Evolutionary conservation across 2,888 invertebrate species (phyloP).

Genomic region (Amphipoea oculea): DNA sequence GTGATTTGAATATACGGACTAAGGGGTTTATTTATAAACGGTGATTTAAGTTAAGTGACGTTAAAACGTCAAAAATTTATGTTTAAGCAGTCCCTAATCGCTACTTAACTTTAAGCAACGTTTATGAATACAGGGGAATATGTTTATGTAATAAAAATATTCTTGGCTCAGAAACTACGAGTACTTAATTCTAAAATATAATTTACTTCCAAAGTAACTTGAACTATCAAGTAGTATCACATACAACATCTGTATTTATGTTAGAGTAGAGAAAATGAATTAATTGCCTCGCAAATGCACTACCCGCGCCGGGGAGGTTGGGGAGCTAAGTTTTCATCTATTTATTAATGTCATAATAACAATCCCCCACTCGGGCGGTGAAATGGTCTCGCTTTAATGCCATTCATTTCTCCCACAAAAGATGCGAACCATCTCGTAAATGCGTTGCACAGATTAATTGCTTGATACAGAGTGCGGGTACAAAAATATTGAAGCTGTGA

Average conservation of each 20-base stretch:
- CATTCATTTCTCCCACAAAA: constrained; percentile 48
- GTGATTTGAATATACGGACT: not conserved
- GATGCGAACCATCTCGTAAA: constrained; percentile 44
- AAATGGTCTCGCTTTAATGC: constrained; percentile 45
- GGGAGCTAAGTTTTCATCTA: constrained; percentile 51
- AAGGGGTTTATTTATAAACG: not conserved
- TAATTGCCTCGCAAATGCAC: constrained; percentile 58
- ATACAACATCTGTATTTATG: constrained; percentile 34
- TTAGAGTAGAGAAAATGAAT: constrained; percentile 42
- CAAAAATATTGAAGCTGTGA: constrained; percentile 17
- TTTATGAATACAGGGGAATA: not conserved
- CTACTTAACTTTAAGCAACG: not conserved
- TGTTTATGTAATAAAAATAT: not conserved
- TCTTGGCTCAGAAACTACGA: not conserved
- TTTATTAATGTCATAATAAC: constrained; percentile 66
- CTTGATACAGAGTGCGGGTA: constrained; percentile 8
- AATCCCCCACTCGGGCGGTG: constrained; percentile 48
- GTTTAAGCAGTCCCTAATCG: not conserved
- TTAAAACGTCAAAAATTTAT: not conserved
- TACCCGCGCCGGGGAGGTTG: constrained; percentile 27
- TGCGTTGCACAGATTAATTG: constrained; percentile 51
- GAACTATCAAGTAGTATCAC: constrained; percentile 14
- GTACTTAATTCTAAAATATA: constrained; percentile 21
- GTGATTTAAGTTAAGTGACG: not conserved
- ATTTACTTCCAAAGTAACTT: constrained; percentile 3